These are phyloP conservation scores for Brevipalpus yothersi DNA, from an alignment of 1,140 invertebrate species.

Conservation along the genomic window DNA sequence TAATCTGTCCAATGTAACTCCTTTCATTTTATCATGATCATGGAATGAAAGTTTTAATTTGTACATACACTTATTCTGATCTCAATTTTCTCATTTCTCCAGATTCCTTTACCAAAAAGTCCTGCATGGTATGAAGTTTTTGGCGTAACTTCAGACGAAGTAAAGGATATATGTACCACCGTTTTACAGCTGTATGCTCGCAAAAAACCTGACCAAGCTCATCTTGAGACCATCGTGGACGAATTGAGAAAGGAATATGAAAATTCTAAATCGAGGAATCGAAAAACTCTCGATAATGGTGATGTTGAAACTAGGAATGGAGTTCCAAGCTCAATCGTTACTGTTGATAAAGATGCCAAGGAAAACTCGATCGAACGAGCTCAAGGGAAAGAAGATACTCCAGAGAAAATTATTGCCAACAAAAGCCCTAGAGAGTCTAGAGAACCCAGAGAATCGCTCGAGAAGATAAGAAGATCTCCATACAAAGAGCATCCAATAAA, in stretches of 20 bases:
- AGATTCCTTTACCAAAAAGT: conserved; percentile 50
- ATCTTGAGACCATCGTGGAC: conserved; percentile 45
- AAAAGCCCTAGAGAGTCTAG: too few relatives aligned
- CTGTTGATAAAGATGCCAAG: too few relatives aligned
- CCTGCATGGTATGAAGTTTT: conserved; percentile 75
- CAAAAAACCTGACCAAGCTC: conserved; percentile 44
- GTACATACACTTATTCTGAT: conserved; percentile 1
- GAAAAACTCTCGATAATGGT: too few relatives aligned
- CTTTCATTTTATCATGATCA: not conserved
- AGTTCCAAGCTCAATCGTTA: too few relatives aligned
- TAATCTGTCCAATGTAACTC: not conserved
- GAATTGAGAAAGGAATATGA: conserved; percentile 29
- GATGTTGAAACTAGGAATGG: too few relatives aligned
- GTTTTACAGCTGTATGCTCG: conserved; percentile 62
- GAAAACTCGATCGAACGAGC: too few relatives aligned
- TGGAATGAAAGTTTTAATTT: conserved; percentile 7
- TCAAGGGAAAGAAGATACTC: too few relatives aligned
- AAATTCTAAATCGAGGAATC: not conserved
- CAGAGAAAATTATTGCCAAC: too few relatives aligned
- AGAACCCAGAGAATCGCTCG: too few relatives aligned
- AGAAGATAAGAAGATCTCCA: too few relatives aligned
- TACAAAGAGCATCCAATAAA: too few relatives aligned
- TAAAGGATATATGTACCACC: conserved; percentile 54
- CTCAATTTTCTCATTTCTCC: not conserved
- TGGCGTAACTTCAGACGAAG: conserved; percentile 49